phyloP scores from a whole-genome alignment of 2,113 vertebrate species.

The Bos javanicus region DNA sequence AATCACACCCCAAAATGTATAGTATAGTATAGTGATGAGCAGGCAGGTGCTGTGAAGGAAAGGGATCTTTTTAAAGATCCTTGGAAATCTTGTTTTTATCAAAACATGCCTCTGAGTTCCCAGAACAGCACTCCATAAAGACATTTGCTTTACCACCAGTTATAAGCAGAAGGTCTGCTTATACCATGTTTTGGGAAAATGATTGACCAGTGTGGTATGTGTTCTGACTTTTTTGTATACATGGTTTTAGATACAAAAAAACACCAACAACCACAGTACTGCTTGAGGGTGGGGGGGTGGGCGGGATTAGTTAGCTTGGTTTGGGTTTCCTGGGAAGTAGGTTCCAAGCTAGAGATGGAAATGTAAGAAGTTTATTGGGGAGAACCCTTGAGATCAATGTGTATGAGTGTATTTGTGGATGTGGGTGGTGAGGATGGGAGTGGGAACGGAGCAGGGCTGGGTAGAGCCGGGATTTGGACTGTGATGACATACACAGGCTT shows the following conservation, averaged over 20 bases:
- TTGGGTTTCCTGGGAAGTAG: neutral
- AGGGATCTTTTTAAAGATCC: neutral
- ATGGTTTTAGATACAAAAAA: neutral
- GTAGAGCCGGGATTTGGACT: neutral
- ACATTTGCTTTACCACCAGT: neutral
- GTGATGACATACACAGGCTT: neutral
- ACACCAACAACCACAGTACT: neutral
- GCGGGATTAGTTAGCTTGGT: neutral
- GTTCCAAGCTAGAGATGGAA: neutral
- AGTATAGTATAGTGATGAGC: neutral
- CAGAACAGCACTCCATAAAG: neutral
- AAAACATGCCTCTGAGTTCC: neutral
- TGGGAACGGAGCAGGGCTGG: neutral
- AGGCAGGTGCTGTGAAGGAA: neutral
- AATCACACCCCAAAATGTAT: neutral
- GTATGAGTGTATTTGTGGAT: no score
- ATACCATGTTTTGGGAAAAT: neutral
- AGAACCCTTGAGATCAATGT: neutral
- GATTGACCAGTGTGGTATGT: neutral
- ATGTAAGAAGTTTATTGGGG: neutral
- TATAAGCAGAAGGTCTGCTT: neutral
- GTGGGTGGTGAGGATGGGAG: rapidly evolving
- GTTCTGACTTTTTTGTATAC: neutral
- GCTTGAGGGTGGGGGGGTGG: neutral
- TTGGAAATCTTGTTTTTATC: neutral